Evolutionary conservation across 2,797 vertebrate genomes (phyloP).

Genomic region (Champsocephalus esox): DNA sequence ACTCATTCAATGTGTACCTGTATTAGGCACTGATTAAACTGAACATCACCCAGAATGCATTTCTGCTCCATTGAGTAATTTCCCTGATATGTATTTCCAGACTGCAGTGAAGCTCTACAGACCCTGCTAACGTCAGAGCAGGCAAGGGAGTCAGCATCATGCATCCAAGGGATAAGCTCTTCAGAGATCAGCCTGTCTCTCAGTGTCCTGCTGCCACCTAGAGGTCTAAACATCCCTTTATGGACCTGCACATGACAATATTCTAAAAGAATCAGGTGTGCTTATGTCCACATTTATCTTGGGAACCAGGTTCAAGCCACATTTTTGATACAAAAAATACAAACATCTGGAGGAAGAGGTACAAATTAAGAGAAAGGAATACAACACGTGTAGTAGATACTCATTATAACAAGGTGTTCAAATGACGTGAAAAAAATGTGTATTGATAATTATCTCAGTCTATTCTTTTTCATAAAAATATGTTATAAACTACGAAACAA

Average conservation of each 20-base stretch:
- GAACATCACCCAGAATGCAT: slow-evolving; percentile 5
- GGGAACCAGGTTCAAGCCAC: neutral
- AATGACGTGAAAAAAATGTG: neutral
- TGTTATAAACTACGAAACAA: neutral
- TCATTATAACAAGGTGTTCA: neutral
- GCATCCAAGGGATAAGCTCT: slow-evolving; percentile 22
- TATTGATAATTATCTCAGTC: neutral
- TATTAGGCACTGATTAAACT: neutral
- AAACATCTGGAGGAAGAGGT: neutral
- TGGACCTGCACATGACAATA: neutral
- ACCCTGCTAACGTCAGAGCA: slow-evolving; percentile 54
- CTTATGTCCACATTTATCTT: neutral
- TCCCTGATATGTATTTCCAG: slow-evolving; percentile 37
- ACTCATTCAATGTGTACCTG: neutral
- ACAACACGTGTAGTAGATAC: neutral
- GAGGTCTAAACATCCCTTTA: slow-evolving; percentile 22
- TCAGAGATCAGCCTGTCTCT: slow-evolving; percentile 5
- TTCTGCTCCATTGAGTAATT: slow-evolving; percentile 25
- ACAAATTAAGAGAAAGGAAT: neutral
- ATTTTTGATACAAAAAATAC: neutral
- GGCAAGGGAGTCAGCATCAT: slow-evolving; percentile 50
- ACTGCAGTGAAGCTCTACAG: slow-evolving; percentile 53
- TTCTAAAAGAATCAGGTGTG: neutral
- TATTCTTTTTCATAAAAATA: neutral
- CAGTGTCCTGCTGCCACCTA: slow-evolving; percentile 71